Conservation (phyloP, 2,113 vertebrate genomes). For the Illadopsis cleaveri region DNA sequence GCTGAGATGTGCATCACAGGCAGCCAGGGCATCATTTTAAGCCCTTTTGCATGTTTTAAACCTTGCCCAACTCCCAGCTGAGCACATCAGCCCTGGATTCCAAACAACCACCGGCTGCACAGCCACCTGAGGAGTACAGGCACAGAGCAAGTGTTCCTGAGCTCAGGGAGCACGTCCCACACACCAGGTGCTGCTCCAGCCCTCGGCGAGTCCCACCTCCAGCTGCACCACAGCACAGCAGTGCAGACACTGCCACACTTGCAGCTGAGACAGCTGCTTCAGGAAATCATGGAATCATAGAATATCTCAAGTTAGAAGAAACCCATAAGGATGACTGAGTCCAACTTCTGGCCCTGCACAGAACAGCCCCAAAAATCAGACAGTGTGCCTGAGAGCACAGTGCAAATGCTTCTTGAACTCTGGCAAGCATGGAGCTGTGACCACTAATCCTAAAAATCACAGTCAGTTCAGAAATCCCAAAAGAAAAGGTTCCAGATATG, state of each 20-base stretch:
- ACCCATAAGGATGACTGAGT: background rate
- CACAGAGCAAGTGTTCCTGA: background rate
- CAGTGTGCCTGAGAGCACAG: background rate
- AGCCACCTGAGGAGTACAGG: rapidly evolving
- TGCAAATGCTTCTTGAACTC: background rate
- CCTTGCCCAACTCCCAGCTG: background rate
- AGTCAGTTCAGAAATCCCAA: background rate
- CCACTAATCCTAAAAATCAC: background rate
- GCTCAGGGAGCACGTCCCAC: background rate
- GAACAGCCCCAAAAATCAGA: background rate
- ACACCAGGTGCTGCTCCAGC: background rate
- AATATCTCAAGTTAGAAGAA: background rate
- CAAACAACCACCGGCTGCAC: background rate
- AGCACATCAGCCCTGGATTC: background rate
- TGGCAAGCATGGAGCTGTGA: background rate
- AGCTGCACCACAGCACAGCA: background rate
- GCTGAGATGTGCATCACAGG: rapidly evolving
- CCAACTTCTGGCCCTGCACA: background rate
- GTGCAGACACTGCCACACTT: background rate
- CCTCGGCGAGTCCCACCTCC: rapidly evolving
- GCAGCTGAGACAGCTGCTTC: background rate
- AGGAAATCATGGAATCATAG: background rate
- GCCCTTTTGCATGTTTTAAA: background rate
- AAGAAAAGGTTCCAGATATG: background rate
- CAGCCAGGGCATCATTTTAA: background rate